phyloP scores from a whole-genome alignment of 2,113 vertebrate species.

The Dipodomys spectabilis region DNA sequence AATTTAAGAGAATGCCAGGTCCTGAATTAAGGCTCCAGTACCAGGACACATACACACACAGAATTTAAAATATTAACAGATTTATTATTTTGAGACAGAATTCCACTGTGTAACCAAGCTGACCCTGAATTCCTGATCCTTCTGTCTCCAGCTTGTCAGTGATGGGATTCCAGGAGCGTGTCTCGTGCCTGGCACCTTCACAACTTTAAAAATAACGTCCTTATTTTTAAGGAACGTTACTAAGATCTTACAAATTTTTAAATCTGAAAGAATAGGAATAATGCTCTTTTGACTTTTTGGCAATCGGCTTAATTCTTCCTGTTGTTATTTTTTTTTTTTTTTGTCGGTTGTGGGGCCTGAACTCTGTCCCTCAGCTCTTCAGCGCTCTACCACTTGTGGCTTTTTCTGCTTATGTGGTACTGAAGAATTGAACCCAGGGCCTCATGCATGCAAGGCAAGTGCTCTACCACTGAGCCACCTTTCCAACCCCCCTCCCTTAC shows the following conservation, averaged over 20 bases:
- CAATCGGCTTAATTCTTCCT: not conserved
- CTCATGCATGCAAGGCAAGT: too few relatives aligned
- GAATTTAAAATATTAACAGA: not conserved
- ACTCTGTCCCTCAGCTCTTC: too few relatives aligned
- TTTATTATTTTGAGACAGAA: not conserved
- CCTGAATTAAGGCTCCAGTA: too few relatives aligned
- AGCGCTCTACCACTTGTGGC: too few relatives aligned
- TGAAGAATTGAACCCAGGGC: too few relatives aligned
- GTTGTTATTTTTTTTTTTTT: too few relatives aligned
- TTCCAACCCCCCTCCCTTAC: too few relatives aligned
- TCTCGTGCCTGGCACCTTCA: not conserved
- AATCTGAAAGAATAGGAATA: constrained; percentile 42
- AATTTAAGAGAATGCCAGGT: too few relatives aligned
- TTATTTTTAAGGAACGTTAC: not conserved
- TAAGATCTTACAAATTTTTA: too few relatives aligned
- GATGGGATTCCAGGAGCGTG: not conserved
- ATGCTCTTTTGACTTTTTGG: not conserved
- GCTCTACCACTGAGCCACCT: too few relatives aligned
- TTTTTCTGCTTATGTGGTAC: too few relatives aligned
- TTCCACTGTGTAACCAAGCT: not conserved
- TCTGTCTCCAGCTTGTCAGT: not conserved
- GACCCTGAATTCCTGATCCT: not conserved
- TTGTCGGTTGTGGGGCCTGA: too few relatives aligned
- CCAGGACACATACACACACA: not conserved
- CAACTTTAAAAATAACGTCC: constrained; percentile 27